phyloP scores from a whole-genome alignment of 2,888 invertebrate genomes.

The Eristalinus aeneus region DNA sequence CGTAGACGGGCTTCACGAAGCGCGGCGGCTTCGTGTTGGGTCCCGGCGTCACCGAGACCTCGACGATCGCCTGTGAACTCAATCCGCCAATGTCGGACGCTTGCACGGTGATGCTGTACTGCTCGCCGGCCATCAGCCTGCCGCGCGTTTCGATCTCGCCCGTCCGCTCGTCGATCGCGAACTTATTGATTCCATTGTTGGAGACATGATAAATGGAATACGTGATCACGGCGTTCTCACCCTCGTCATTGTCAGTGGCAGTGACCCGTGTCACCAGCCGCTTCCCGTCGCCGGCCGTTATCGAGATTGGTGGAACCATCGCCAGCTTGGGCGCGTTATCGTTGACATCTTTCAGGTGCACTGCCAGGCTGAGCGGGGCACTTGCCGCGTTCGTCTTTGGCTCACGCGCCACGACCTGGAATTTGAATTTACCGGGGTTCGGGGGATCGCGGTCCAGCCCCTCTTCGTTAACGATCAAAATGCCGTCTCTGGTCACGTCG shows the following conservation, averaged over 20 bases:
- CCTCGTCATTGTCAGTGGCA: slow-evolving; percentile 92
- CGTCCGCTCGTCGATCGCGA: slow-evolving; percentile 89
- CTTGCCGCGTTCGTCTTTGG: slow-evolving; percentile 89
- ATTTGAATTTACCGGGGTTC: slow-evolving; percentile 90
- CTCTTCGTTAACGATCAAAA: slow-evolving; percentile 90
- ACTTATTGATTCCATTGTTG: slow-evolving; percentile 93
- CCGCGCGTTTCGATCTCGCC: slow-evolving; percentile 91
- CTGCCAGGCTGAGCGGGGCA: slow-evolving; percentile 89
- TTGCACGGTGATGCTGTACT: slow-evolving; percentile 93
- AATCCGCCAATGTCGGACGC: slow-evolving; percentile 91
- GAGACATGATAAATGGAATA: slow-evolving; percentile 95
- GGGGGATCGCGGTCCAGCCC: slow-evolving; percentile 93
- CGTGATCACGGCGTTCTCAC: slow-evolving; percentile 89
- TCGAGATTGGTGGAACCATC: slow-evolving; percentile 89
- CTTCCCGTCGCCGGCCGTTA: slow-evolving; percentile 89
- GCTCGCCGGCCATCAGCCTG: slow-evolving; percentile 91
- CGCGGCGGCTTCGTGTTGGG: slow-evolving; percentile 90
- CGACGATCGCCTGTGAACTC: slow-evolving; percentile 92
- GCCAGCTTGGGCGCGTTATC: slow-evolving; percentile 92
- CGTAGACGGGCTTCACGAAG: slow-evolving; percentile 91
- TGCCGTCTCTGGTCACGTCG: slow-evolving; percentile 87
- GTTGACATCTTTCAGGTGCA: slow-evolving; percentile 90
- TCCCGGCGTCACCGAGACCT: slow-evolving; percentile 91
- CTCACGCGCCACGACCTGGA: slow-evolving; percentile 94
- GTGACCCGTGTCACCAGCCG: slow-evolving; percentile 86